phyloP scores from a whole-genome alignment of 2,888 invertebrate species.

The Clunio marinus region DNA sequence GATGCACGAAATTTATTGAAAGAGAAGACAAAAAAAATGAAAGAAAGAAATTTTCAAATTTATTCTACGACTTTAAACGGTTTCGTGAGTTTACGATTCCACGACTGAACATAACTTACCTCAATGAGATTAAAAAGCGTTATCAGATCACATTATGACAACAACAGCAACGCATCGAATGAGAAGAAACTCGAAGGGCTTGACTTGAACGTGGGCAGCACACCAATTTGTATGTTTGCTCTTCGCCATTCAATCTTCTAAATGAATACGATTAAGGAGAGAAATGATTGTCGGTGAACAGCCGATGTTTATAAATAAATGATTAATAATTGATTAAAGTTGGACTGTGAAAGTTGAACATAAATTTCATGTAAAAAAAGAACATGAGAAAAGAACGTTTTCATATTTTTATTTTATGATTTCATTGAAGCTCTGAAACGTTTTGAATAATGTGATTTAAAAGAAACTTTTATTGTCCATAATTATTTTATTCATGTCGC shows the following conservation, averaged over 20 bases:
- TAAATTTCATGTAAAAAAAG: not conserved
- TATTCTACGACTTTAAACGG: not conserved
- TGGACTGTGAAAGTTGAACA: not conserved
- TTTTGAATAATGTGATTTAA: no score
- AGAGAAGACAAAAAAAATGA: not conserved
- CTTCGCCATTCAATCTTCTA: not conserved
- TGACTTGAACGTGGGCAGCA: not conserved
- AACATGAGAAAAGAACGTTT: no score
- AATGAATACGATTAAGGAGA: not conserved
- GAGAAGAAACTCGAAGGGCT: not conserved
- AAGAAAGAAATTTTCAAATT: not conserved
- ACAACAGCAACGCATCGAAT: not conserved
- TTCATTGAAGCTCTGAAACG: no score
- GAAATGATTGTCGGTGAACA: conserved; percentile 6
- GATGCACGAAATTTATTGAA: no score
- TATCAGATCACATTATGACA: not conserved
- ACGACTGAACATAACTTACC: not conserved
- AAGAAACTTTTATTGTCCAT: no score
- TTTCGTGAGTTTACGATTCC: conserved; percentile 2
- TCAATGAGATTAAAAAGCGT: not conserved
- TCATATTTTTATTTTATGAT: no score
- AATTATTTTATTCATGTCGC: no score
- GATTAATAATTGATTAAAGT: conserved; percentile 10
- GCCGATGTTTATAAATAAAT: not conserved
- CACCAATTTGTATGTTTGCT: conserved; percentile 5